A percentile compares a stretch with the other conserved stretches of the same genome.
Evolutionary conservation across 2,888 invertebrate species (phyloP).

Genomic region (Diadromus collaris): DNA sequence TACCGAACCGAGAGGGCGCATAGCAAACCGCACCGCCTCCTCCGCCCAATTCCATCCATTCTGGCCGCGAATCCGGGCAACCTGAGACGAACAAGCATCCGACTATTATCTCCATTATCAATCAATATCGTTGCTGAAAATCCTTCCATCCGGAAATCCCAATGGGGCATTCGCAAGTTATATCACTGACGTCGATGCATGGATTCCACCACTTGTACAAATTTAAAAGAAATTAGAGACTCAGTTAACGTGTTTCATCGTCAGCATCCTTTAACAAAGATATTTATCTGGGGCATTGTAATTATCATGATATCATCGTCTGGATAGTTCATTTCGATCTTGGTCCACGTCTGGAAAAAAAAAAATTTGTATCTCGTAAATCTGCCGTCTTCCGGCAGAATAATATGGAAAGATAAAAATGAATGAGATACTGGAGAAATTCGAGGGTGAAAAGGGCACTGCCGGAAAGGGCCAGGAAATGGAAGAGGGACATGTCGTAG

Average conservation of each 20-base stretch:
- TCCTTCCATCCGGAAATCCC: background rate
- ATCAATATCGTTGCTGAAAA: background rate
- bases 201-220: too few species aligned
- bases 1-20: constrained; percentile 78
- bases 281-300: too few species aligned
- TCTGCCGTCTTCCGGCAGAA: background rate
- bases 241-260: too few species aligned
- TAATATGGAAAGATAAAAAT: background rate
- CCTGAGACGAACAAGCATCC: constrained; percentile 64
- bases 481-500: background rate
- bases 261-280: too few species aligned
- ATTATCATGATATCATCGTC: too few species aligned
- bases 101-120: constrained; percentile 7
- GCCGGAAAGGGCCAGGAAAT: background rate
- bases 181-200: background rate
- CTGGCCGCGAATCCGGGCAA: constrained; percentile 75
- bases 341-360: background rate
- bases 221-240: too few species aligned
- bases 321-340: background rate
- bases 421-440: background rate
- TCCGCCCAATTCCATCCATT: constrained; percentile 77
- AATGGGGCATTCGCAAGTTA: background rate
- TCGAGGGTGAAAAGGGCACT: background rate
- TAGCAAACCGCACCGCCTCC: constrained; percentile 77
- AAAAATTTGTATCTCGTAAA: background rate